Base-by-base conservation (phyloP, 2,888 invertebrate species). In the Epirrhoe tristata region DNA sequence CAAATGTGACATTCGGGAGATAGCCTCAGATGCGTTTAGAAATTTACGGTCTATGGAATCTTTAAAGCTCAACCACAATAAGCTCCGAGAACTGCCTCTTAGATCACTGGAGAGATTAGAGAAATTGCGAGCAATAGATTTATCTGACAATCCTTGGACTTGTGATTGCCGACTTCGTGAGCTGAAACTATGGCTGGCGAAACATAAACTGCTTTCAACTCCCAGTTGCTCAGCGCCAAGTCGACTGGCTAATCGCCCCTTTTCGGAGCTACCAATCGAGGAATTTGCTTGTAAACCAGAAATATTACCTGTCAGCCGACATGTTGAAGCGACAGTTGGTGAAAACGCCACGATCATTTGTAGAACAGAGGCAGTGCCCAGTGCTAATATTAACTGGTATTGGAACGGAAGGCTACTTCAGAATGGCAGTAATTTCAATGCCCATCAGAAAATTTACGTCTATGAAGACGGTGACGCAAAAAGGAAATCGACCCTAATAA, bases 241-340 rank as follows among this genome's bases (percentile, higher is more conserved):
- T 64, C 93, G 96, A 48, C 91, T 97, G 12, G 94, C 96, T 53
- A 95, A 96, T 81, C 95, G 96, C 79, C 95, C 95, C 24, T 97
- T 98, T 88, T 94, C 95, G 6, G 97, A 97, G 70, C 87, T 98
- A 66, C 94, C 95, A 53, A 94, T 97, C 57, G 97, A 97, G 77
- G 97, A 98, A 81, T 97, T 97, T 82, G 98, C 98, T 2, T 98
- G 98, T 84, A 96, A 96, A 69, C 98, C 98, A 32, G 96, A 97
- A 82, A 96, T 97, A 78, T 87, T 96, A 78, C 96, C 96, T 64
- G 95, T 96, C 50, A 96, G 95, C 74, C 95, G 97, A 63, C 96
- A 96, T 77, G 95, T 97, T 46, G 96, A 97, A 82, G 96, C 97
- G 0, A 95, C 95, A 4, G 95, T 96, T 69, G 98, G 97, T 0